Evolutionary conservation across 1,140 invertebrate species (phyloP).

Genomic region (Drosophila hydei): DNA sequence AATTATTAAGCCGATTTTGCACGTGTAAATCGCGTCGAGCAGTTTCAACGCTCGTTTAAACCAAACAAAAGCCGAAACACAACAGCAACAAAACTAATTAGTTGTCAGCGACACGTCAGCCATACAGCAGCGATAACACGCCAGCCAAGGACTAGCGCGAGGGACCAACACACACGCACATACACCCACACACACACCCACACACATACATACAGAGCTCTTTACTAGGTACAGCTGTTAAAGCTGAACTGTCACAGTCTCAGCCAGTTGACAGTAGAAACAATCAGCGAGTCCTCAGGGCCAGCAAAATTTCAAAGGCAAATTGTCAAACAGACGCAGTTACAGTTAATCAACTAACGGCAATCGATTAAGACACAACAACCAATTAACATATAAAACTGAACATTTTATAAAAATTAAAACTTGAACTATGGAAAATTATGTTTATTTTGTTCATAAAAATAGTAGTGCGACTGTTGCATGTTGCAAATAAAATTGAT

Average conservation of each 20-base stretch:
- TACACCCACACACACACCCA: too few relatives aligned
- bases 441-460: too few relatives aligned
- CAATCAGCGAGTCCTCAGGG: constrained; percentile 5
- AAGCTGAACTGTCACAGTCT: constrained; percentile 22
- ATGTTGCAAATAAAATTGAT: too few relatives aligned
- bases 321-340: not conserved
- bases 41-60: constrained; percentile 21
- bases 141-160: not conserved
- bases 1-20: constrained; percentile 55
- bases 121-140: not conserved
- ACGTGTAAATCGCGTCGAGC: constrained; percentile 42
- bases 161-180: not conserved
- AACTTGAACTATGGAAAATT: too few relatives aligned
- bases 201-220: too few relatives aligned
- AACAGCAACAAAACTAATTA: constrained; percentile 47
- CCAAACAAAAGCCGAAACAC: constrained; percentile 15
- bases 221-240: constrained; percentile 1
- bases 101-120: constrained; percentile 48
- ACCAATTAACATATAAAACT: too few relatives aligned
- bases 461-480: too few relatives aligned
- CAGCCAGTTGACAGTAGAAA: constrained; percentile 18
- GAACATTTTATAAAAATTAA: too few relatives aligned
- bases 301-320: constrained; percentile 1
- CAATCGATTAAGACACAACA: not conserved
- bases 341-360: not conserved